Base-by-base conservation (phyloP, 37 sponge, comb jelly and placozoan species). In the Bolinopsis microptera region DNA sequence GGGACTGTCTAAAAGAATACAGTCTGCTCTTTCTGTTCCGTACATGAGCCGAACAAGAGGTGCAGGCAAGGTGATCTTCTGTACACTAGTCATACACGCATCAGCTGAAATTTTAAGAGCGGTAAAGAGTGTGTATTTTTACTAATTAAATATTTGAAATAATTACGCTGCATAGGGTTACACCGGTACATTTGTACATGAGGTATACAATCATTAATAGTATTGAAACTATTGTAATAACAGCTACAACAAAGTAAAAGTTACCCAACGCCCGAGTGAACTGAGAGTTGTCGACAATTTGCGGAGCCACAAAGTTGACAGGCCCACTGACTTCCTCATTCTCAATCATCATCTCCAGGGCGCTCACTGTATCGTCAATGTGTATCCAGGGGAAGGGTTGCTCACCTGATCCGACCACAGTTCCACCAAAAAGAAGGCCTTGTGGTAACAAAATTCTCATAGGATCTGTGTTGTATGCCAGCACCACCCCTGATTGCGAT, bases 381-480 rank as follows among this genome's bases (percentile, higher is more conserved):
- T 86, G 90, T 24, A 86, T 40, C 90, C 90, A 86, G 36, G 90
- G 90, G 30, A 86, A 86, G 61, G 90, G 90, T n/a, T 86, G 90
- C 27, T 39, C 36, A 5, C 90, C 90, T 39, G 41, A 26, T 2
- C 90, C 90, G 0, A 86, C 8, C n/a, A 40, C 61, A 24, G 90
- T 34, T 3, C 48, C 22, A 3, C 41, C 90, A 26, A 16, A 18
- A 2, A 3, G 26, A 28, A 40, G 13, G 1, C 26, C 2, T 41
- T 35, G 27, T 34, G 35, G 41, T 16, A 86, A 0, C 26, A 86
- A 30, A 40, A 40, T 38, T 13, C 3, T 24, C 90, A 86, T 38
- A 5, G 90, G 90, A 3, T 1, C 2, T 24, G 90, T 86, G 30
- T 86, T 25, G 35, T 86, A 38, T 21, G 90, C 90, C 5, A 86